Evolutionary conservation across 2,797 vertebrate species (phyloP).

Genomic region (Hoplostethus atlanticus): DNA sequence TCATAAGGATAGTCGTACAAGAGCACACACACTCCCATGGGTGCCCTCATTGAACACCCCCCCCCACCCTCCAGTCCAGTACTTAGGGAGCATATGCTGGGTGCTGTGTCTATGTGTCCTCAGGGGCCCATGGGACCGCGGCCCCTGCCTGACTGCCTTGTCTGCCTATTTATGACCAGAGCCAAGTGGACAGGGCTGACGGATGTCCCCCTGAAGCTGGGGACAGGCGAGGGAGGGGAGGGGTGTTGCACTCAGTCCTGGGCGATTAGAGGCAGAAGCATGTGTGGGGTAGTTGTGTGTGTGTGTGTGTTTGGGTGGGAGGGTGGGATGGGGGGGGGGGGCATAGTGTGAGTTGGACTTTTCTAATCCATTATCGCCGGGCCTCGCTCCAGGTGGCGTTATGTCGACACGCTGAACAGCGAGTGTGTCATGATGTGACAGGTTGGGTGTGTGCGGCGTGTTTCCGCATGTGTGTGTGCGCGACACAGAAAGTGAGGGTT

Average conservation of each 20-base stretch:
- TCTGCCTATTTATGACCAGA: constrained; percentile 76
- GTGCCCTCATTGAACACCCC: constrained; percentile 56
- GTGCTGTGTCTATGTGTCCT: constrained; percentile 67
- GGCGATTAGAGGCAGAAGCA: constrained; percentile 65
- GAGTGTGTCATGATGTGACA: constrained; percentile 77
- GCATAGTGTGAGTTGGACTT: constrained; percentile 75
- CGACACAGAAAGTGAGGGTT: constrained; percentile 20
- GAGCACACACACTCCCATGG: constrained; percentile 49
- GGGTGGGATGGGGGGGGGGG: constrained; percentile 21
- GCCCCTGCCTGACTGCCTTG: constrained; percentile 59
- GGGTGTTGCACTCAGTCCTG: constrained; percentile 40
- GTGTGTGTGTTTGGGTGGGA: constrained; percentile 29
- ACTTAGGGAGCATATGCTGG: constrained; percentile 77
- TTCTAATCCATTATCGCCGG: constrained; percentile 80
- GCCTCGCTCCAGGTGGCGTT: constrained; percentile 79
- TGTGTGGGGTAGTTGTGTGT: constrained; percentile 26
- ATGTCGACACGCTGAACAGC: constrained; percentile 69
- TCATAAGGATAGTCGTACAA: constrained; percentile 25
- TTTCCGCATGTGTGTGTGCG: constrained; percentile 37
- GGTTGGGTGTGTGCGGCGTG: constrained; percentile 19
- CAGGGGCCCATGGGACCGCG: constrained; percentile 56
- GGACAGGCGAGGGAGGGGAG: constrained; percentile 53
- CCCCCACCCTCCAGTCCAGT: constrained; percentile 62
- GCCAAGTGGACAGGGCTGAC: constrained; percentile 79
- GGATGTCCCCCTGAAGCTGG: constrained; percentile 71